These are phyloP conservation scores for Craseonycteris thonglongyai DNA, from an alignment of 2,113 vertebrate species.

Conservation along the genomic window DNA sequence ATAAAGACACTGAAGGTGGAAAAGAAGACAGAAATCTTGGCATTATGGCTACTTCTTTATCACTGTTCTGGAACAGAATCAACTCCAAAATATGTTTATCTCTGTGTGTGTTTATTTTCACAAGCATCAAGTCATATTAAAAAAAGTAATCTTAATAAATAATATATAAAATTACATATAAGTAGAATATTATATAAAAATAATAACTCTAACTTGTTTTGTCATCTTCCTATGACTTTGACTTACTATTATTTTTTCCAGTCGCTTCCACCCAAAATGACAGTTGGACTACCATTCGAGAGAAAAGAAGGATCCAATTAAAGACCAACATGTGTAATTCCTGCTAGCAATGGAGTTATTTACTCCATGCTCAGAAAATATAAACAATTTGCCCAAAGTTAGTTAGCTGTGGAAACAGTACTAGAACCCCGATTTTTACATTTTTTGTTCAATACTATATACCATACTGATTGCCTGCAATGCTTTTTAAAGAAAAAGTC, in stretches of 20 bases:
- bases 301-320: not conserved
- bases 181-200: not conserved
- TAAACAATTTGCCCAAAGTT: not conserved
- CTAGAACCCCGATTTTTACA: not conserved
- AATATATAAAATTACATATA: not conserved
- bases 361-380: not conserved
- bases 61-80: not conserved
- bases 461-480: not conserved
- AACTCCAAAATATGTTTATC: not conserved
- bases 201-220: not conserved
- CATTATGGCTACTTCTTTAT: not conserved
- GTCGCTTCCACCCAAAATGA: not conserved
- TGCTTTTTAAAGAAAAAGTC: not conserved
- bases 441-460: not conserved
- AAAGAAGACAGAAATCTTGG: not conserved
- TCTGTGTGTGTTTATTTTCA: not conserved
- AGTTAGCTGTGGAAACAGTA: not conserved
- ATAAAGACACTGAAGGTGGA: not conserved
- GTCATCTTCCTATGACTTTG: not conserved
- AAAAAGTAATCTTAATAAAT: not conserved
- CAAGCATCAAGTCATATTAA: not conserved
- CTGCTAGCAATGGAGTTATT: not conserved
- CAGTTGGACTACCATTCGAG: not conserved
- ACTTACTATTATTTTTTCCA: not conserved
- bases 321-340: not conserved